phyloP scores from a whole-genome alignment of 2,797 vertebrate genomes.

The Caiman crocodilus region DNA sequence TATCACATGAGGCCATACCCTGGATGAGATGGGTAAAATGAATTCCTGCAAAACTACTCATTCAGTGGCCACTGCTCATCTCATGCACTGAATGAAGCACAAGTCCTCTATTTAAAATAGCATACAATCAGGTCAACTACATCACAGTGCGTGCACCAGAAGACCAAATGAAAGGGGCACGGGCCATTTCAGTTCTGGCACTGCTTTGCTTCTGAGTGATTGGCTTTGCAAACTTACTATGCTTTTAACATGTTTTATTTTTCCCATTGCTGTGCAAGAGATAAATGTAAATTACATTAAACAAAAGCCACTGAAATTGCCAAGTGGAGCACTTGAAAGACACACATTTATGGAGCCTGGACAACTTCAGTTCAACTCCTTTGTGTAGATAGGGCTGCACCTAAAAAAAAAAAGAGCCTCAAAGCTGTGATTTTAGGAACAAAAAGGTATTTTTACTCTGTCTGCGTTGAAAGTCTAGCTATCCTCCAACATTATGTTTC shows the following conservation, averaged over 20 bases:
- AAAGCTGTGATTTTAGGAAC: background rate
- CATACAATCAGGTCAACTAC: background rate
- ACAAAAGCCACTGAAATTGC: fast-evolving
- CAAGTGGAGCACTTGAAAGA: background rate
- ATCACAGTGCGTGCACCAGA: background rate
- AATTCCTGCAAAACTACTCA: background rate
- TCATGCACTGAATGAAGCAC: background rate
- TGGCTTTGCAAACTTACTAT: background rate
- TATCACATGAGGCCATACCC: no score
- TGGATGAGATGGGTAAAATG: background rate
- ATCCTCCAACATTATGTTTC: background rate
- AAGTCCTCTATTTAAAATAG: background rate
- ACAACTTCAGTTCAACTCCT: background rate
- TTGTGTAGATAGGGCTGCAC: background rate
- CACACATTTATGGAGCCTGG: background rate
- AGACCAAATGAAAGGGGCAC: background rate
- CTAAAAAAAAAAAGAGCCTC: background rate
- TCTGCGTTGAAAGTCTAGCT: background rate
- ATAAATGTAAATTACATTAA: background rate
- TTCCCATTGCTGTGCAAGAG: background rate
- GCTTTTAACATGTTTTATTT: background rate
- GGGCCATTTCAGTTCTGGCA: background rate
- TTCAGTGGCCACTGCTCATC: background rate
- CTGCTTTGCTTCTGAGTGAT: background rate
- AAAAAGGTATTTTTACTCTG: background rate